Base-by-base conservation (phyloP, 37 sponge, comb jelly and placozoan genomes). In the Ephydatia muelleri region DNA sequence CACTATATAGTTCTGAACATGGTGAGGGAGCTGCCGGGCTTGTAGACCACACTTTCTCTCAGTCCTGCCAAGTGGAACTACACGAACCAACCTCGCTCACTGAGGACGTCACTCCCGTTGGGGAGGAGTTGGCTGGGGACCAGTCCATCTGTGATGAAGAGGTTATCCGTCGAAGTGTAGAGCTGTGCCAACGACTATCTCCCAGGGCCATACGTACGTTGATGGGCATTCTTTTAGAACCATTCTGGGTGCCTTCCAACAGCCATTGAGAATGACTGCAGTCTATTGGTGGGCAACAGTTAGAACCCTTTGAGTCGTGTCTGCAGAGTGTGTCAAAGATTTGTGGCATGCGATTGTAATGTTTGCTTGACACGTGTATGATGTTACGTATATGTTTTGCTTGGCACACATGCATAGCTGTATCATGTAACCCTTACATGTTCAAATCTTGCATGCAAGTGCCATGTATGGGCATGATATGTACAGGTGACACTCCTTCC, bases 171-270 rank as follows among this genome's bases (percentile, higher is more conserved):
- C 71, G 87, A 22, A 83, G 69, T 64, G 47, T 84, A 80, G 84
- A 87, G 26, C 22, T 91, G 81, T 83, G 76, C 67, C 87, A 91
- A 77, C 48, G 91, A 65, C 65, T 86, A 0, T 78, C 80, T 38
- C 35, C 11, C 14, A 79, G 76, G 3, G 73, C 87, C 0, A 76
- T 86, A 23, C 29, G 91, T 91, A 78, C 33, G 86, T 30, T 16
- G 23, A 37, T 43, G 9, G 30, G 9, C n/a, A 33, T 28, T 16
- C 36, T 64, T 5, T 26, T 23, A 25, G 13, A 38, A 3, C 39
- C 11, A 14, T 34, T 75, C 9, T 33, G 25, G 33, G 36, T 75
- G 12, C 11, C 40, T 26, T 57, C 28, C n/a, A n/a, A n/a, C n/a
- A n/a, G n/a, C n/a, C n/a, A n/a, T n/a, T n/a, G n/a, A n/a, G n/a